Conservation (phyloP, 1,140 invertebrate species). For the Dendrolimus punctatus region DNA sequence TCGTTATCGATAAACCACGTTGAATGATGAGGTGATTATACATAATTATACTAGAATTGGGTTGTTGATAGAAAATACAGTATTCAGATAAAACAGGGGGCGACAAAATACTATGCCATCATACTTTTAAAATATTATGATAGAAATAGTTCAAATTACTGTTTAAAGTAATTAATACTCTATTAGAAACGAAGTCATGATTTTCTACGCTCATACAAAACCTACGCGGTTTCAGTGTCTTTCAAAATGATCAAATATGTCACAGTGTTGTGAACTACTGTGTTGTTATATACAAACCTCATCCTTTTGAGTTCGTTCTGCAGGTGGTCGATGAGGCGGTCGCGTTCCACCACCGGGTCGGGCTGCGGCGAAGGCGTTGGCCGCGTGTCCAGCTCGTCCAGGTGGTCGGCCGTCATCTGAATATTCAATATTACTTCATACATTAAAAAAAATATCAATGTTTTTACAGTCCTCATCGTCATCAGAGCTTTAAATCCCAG, state of each 20-base stretch:
- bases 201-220: slow-evolving; percentile 37
- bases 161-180: no score
- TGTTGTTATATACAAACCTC: slow-evolving; percentile 60
- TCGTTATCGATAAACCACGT: no score
- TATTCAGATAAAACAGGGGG: background rate
- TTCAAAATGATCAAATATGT: slow-evolving; percentile 8
- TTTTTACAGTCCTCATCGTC: no score
- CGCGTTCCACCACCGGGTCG: slow-evolving; percentile 74
- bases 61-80: no score
- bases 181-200: no score
- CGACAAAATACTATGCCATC: background rate
- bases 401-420: slow-evolving; percentile 26
- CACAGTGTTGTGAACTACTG: no score
- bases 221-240: no score
- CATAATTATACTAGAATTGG: no score
- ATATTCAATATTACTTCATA: background rate
- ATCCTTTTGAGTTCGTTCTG: slow-evolving; percentile 80
- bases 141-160: no score
- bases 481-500: no score
- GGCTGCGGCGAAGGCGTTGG: slow-evolving; percentile 46
- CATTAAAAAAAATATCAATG: background rate
- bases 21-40: no score
- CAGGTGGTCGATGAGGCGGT: slow-evolving; percentile 88
- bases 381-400: slow-evolving; percentile 42
- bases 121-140: no score